These are phyloP conservation scores for Onychomys torridus DNA, from an alignment of 2,797 vertebrate genomes.

Conservation along the genomic window DNA sequence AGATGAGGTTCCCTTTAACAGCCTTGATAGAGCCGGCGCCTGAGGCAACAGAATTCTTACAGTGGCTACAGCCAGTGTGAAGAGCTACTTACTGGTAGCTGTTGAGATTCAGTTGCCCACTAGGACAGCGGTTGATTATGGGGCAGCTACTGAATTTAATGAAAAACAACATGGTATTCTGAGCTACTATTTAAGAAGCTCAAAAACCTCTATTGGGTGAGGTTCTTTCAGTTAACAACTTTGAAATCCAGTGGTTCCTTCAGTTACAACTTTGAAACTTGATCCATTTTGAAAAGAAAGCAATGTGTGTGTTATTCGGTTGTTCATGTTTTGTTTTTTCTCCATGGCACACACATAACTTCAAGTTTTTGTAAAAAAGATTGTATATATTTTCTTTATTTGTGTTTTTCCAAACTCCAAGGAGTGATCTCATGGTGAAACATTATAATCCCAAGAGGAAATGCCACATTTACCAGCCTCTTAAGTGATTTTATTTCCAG, in stretches of 20 bases:
- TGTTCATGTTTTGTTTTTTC: neutral
- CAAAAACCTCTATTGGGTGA: neutral
- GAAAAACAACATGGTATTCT: neutral
- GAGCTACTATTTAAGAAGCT: neutral
- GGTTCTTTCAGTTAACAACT: neutral
- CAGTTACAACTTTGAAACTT: neutral
- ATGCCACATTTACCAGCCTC: neutral
- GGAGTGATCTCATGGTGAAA: neutral
- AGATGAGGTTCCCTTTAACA: no score
- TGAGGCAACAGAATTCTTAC: no score
- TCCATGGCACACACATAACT: neutral
- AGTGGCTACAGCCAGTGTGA: no score
- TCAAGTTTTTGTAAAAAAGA: neutral
- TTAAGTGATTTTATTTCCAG: slow-evolving; percentile 46
- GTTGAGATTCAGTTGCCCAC: no score
- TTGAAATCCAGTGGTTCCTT: neutral
- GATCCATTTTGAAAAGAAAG: neutral
- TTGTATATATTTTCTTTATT: neutral
- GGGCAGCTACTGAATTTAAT: neutral
- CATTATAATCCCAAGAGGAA: neutral
- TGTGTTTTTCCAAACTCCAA: neutral
- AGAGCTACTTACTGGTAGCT: no score
- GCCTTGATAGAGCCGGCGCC: no score
- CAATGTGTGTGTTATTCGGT: neutral
- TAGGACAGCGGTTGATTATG: no score